Percentiles rank a stretch among this genome's conserved stretches.
These are phyloP conservation scores for Chloroceryle inda DNA, from an alignment of 2,797 vertebrate species.

Conservation along the genomic window DNA sequence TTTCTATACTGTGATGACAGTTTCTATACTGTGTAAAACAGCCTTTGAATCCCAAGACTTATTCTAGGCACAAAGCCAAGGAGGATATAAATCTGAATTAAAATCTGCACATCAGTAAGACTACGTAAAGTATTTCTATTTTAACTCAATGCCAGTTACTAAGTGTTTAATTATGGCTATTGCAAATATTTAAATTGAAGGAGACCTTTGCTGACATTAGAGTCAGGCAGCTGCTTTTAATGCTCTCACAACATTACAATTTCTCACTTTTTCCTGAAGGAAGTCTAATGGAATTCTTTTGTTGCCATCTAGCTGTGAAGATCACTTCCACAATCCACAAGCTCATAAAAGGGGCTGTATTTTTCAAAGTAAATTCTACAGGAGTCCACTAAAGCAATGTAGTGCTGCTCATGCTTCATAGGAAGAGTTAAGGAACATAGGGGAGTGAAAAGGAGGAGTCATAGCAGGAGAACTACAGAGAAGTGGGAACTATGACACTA, in stretches of 20 bases:
- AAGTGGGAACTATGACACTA: background rate
- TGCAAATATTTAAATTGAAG: constrained; percentile 64
- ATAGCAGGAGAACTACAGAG: background rate
- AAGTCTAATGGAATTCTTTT: constrained; percentile 53
- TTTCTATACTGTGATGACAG: background rate
- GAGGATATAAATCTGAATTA: constrained; percentile 38
- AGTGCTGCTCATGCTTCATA: background rate
- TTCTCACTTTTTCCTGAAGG: constrained; percentile 3
- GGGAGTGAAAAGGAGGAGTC: background rate
- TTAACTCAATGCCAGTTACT: constrained; percentile 32
- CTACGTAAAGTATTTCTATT: constrained; percentile 29
- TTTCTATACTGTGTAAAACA: constrained; percentile 5
- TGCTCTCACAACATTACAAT: background rate
- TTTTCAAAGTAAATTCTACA: background rate
- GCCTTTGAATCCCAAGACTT: constrained; percentile 27
- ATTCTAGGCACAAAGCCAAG: constrained; percentile 34
- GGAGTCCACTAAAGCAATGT: background rate
- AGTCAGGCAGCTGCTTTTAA: constrained; percentile 27
- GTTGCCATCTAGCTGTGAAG: constrained; percentile 73
- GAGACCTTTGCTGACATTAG: background rate
- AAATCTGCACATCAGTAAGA: constrained; percentile 30
- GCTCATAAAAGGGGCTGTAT: background rate
- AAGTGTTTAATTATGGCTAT: constrained; percentile 55
- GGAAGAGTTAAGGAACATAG: background rate
- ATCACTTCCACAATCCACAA: background rate